phyloP scores from a whole-genome alignment of 2,888 invertebrate species.

The Volucella inanis region DNA sequence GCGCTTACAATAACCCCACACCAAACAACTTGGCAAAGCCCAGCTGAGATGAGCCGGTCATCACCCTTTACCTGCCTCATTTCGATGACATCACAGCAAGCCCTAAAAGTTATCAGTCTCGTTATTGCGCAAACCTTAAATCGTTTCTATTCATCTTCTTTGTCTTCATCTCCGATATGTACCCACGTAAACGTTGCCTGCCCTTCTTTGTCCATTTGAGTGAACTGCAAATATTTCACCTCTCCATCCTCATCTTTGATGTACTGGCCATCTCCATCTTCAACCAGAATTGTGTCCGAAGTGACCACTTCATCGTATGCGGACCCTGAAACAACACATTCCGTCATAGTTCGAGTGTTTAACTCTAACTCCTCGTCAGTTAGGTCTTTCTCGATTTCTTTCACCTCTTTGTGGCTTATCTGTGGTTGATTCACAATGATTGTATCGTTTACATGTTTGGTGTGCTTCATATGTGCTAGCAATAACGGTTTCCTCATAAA shows the following conservation, averaged over 20 bases:
- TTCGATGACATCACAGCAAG: background rate
- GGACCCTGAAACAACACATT: background rate
- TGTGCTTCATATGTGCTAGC: constrained; percentile 87
- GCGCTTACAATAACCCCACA: too few relatives aligned
- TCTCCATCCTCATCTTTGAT: constrained; percentile 76
- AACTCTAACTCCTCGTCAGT: constrained; percentile 43
- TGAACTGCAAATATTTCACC: constrained; percentile 77
- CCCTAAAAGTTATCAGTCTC: constrained; percentile 68
- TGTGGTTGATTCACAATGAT: constrained; percentile 93
- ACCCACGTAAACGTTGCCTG: constrained; percentile 77
- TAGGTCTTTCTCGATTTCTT: constrained; percentile 77
- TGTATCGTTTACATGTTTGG: constrained; percentile 88
- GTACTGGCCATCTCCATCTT: constrained; percentile 72
- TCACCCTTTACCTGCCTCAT: background rate
- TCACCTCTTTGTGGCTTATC: constrained; percentile 84
- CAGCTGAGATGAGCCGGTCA: background rate
- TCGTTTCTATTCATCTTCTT: constrained; percentile 28
- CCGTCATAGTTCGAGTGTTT: constrained; percentile 4
- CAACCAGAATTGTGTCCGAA: constrained; percentile 64
- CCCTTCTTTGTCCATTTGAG: constrained; percentile 76
- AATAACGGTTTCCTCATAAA: constrained; percentile 92
- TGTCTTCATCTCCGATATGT: constrained; percentile 72
- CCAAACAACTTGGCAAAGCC: too few relatives aligned
- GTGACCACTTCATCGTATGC: constrained; percentile 55
- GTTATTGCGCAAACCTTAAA: background rate